Conservation (phyloP, 2,113 vertebrate species). For the Xiphophorus couchianus region DNA sequence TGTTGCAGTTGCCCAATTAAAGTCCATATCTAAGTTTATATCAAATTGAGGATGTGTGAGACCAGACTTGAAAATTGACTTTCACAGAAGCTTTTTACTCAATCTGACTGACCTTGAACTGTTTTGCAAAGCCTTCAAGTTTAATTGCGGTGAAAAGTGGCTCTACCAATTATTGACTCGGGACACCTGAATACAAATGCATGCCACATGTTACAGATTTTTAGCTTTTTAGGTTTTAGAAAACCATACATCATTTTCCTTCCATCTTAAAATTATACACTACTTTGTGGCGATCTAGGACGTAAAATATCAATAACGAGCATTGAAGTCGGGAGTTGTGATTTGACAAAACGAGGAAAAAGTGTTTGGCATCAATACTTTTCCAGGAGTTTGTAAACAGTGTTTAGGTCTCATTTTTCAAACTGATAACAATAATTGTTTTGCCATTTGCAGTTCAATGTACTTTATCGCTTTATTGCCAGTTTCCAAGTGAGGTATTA, state of each 20-base stretch:
- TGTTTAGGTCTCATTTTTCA: background rate
- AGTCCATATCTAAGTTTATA: background rate
- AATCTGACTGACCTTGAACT: background rate
- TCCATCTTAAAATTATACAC: background rate
- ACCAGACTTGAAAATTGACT: background rate
- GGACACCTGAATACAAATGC: background rate
- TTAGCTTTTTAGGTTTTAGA: background rate
- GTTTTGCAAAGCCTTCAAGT: background rate
- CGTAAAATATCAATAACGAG: background rate
- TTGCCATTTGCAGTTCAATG: background rate
- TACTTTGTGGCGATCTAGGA: background rate
- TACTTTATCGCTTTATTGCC: constrained; percentile 7
- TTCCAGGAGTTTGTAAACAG: background rate
- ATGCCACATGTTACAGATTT: background rate
- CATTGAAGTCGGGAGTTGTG: background rate
- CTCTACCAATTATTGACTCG: background rate
- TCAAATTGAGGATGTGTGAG: background rate
- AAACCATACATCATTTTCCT: background rate
- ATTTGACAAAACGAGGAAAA: background rate
- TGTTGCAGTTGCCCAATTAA: too few relatives aligned
- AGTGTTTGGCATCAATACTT: background rate
- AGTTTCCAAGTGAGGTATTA: constrained; percentile 14
- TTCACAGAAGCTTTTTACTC: background rate
- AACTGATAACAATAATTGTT: background rate
- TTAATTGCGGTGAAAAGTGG: background rate